Percentiles rank a stretch among this genome's conserved stretches.
phyloP scores from a whole-genome alignment of 23 tunicate genomes.

The Corella eumyota region DNA sequence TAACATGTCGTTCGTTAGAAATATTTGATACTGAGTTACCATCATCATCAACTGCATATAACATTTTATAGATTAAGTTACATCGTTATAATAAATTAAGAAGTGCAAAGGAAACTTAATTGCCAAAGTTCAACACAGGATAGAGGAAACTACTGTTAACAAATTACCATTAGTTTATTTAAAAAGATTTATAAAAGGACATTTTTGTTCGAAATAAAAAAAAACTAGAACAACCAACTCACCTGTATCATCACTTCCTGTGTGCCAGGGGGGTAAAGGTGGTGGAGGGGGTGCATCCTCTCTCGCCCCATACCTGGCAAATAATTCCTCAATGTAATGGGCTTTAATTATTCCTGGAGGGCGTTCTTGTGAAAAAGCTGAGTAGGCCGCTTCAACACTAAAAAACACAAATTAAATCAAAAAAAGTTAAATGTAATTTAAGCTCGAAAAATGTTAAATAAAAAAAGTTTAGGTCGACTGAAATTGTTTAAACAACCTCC shows the following conservation, averaged over 20 bases:
- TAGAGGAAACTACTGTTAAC: too few species aligned
- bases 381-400: constrained; percentile 86
- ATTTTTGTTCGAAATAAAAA: background rate
- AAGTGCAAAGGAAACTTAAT: too few species aligned
- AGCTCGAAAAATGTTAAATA: background rate
- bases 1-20: background rate
- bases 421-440: background rate
- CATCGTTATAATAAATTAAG: too few species aligned
- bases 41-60: constrained; percentile 4
- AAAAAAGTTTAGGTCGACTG: background rate
- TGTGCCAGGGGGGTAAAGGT: constrained; percentile 86
- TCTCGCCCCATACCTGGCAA: constrained; percentile 57
- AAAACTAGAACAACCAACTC: constrained; percentile 1
- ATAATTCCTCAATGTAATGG: constrained; percentile 80
- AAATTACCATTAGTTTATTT: too few species aligned
- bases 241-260: constrained; percentile 64
- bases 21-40: background rate
- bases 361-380: constrained; percentile 63
- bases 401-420: background rate
- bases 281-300: constrained; percentile 87
- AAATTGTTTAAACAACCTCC: constrained; percentile 40
- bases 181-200: too few species aligned
- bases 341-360: constrained; percentile 93
- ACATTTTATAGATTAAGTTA: too few species aligned
- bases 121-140: too few species aligned